Evolutionary conservation across 2,113 vertebrate genomes (phyloP), one percentile per base, ranked within the genome.

Genomic region (Perca flavescens): DNA sequence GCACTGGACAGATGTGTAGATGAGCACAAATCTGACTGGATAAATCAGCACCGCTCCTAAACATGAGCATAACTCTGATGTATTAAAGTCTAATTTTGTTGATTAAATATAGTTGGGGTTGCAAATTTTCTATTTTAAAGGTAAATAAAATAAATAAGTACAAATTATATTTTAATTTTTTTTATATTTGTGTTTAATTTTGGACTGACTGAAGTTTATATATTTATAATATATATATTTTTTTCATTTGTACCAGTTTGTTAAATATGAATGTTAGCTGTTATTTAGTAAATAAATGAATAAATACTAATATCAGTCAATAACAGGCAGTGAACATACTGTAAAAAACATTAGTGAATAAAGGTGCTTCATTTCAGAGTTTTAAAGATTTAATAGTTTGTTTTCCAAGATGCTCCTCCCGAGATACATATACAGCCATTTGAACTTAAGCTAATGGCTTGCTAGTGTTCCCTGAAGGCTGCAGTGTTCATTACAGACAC

Each of bases 271-370:
- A 34, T 25, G 6, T 60, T 58, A 50, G 43, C 21, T 21, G 15
- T 25, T 65, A 40, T 47, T 60, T 67, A 54, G 79, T 43, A 61
- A 68, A 68, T 54, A 36, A 34, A 71, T 57, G 0, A 16, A 58
- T 71, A 50, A 43, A 68, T 77, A 28, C n/a, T 25, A 28, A 65
- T 40, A 50, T 65, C 6, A 58, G 19, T 64, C 14, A 50, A 11
- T 28, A 49, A 25, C 15, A 62, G 40, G 9, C 21, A 36, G 12
- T 14, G 47, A 66, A 28, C 25, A 50, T 46, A 66, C 15, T 50
- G 9, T 70, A 25, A 43, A 40, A 70, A 17, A 57, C 5, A 43
- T 31, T 31, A 4, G 31, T 34, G 31, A 34, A 31, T 31, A 40
- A 40, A 40, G 36, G 36, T 40, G 36, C 36, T 40, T 40, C 7